Evolutionary conservation across 1,140 invertebrate species (phyloP), one percentile per base, ranked within the genome.

Genomic region (Epicauta chinensis): DNA sequence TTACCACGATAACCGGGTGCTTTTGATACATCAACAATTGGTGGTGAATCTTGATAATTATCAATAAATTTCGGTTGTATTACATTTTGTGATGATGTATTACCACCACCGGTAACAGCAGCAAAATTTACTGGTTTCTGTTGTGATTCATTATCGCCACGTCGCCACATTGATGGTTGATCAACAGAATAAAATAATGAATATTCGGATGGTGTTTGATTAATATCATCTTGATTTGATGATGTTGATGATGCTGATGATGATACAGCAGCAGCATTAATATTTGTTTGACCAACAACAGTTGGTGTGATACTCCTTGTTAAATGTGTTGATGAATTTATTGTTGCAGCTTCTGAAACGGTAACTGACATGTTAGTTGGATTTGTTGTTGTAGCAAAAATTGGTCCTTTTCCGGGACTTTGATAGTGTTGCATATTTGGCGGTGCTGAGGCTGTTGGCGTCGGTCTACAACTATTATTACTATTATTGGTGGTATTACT

Each of bases 1-100:
- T 81, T 81, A 23, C 81, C 79, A 62, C 86, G 77, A 65, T 89
- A 91, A 9, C 88, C 88, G 1, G 87, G 87, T 15, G 89, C 87
- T 71, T 90, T 89, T 0, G 86, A 81, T 6, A 83, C 83, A 71
- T 90, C 87, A 2, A 83, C 83, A 64, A 82, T 67, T 39, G 76
- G 78, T 23, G 77, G 74, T 38, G 76, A 75, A 62, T 77, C 73
- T 58, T 73, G 77, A 23, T 23, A 23, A 23, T 23, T 12, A 41
- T 82, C 77, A n/a, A 79, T 76, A 59, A 78, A 77, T 56, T 78
- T 74, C 6, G 70, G 67, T 55, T 53, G 63, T 51, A 36, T 64
- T 14, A 49, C 36, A 11, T 37, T 49, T 13, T 49, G 35, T 14
- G n/a, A n/a, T n/a, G n/a, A n/a, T n/a, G 36, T 16, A 16, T 49